phyloP scores from a whole-genome alignment of 2,888 invertebrate genomes.

The Lepas anatifera region DNA sequence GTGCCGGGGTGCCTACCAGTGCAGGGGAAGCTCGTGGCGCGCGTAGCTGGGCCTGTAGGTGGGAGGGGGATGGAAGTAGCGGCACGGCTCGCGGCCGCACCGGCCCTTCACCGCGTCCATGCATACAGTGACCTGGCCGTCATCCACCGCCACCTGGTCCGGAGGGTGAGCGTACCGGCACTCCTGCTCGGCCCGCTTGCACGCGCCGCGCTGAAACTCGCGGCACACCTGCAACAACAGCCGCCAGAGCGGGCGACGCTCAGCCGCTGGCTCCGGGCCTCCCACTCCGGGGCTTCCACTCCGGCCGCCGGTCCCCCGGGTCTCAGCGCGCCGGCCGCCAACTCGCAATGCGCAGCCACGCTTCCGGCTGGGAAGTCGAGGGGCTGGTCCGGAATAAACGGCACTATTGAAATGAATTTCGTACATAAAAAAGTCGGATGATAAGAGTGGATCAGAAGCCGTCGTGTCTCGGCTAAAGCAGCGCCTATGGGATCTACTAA shows the following conservation, averaged over 20 bases:
- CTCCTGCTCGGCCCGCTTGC: conserved; percentile 93
- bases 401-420: too few species aligned
- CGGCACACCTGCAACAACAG: conserved; percentile 50
- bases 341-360: too few species aligned
- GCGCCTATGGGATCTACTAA: too few species aligned
- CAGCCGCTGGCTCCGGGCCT: conserved; percentile 14
- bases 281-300: too few species aligned
- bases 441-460: too few species aligned
- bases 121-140: conserved; percentile 98
- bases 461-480: too few species aligned
- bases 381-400: too few species aligned
- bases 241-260: conserved; percentile 19
- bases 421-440: too few species aligned
- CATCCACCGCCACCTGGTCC: conserved; percentile 86
- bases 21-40: conserved; percentile 58
- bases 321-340: too few species aligned
- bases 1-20: conserved; percentile 31
- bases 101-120: conserved; percentile 99
- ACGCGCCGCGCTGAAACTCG: conserved; percentile 97
- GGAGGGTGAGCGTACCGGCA: conserved; percentile 99
- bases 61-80: conserved; percentile 99
- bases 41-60: conserved; percentile 98
- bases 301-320: too few species aligned
- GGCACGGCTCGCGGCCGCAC: conserved; percentile 98
- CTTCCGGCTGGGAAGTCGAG: too few species aligned